Percentiles rank a stretch among this genome's conserved stretches.
phyloP scores from a whole-genome alignment of 2,888 invertebrate genomes.

The Entomobrya proxima region DNA sequence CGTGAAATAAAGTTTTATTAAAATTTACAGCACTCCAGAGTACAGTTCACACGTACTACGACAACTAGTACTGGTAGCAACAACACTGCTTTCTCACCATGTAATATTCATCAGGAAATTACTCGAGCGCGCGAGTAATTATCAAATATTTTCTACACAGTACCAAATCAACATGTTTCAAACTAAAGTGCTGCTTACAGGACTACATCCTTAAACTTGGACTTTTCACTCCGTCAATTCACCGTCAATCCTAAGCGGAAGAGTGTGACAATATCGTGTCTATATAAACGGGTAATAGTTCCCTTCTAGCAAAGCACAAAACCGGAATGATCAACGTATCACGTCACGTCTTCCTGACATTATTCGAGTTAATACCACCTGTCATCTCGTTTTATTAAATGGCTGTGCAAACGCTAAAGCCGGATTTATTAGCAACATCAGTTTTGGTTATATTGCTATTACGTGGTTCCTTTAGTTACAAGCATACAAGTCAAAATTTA shows the following conservation, averaged over 20 bases:
- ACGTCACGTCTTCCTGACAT: constrained; percentile 31
- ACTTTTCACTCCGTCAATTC: constrained; percentile 22
- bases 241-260: background rate
- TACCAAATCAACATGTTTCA: background rate
- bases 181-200: background rate
- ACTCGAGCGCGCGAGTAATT: background rate
- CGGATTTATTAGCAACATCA: constrained; percentile 46
- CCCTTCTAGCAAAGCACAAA: no score
- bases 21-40: background rate
- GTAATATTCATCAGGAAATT: background rate
- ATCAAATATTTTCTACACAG: background rate
- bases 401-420: constrained; percentile 3
- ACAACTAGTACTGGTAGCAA: background rate
- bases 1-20: background rate
- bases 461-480: background rate
- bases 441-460: background rate
- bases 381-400: constrained; percentile 7
- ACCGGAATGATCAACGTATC: constrained; percentile 37
- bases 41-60: background rate
- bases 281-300: background rate
- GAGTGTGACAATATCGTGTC: background rate
- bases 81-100: background rate
- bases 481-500: background rate
- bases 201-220: constrained; percentile 40
- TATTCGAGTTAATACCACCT: constrained; percentile 38